Conservation (phyloP, 2,888 invertebrate genomes). For the Diarsia dahlii region DNA sequence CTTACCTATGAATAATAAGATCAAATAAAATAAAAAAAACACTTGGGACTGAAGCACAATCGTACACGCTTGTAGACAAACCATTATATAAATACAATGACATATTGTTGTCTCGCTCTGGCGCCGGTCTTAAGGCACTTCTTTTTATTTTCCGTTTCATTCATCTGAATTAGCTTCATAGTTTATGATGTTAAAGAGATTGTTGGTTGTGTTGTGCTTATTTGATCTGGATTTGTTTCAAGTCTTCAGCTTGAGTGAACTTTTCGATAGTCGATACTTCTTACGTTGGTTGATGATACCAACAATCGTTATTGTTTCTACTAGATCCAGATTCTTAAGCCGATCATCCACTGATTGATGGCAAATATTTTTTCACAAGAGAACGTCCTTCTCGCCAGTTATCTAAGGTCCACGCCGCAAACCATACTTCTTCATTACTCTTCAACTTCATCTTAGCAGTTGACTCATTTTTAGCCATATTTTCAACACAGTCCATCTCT, state of each 20-base stretch:
- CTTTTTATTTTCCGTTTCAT: constrained; percentile 73
- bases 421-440: neutral
- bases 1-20: constrained; percentile 89
- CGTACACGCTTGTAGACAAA: constrained; percentile 86
- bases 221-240: constrained; percentile 36
- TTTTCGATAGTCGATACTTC: neutral
- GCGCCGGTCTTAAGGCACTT: constrained; percentile 70
- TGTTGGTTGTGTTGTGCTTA: constrained; percentile 62
- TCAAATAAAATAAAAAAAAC: constrained; percentile 79
- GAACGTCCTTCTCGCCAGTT: neutral
- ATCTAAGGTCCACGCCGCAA: neutral
- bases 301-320: neutral
- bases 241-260: neutral
- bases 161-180: constrained; percentile 78
- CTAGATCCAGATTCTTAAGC: neutral
- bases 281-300: constrained; percentile 8
- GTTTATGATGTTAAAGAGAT: constrained; percentile 77
- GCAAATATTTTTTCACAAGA: neutral
- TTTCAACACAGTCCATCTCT: neutral
- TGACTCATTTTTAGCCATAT: neutral
- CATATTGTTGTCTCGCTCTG: constrained; percentile 74
- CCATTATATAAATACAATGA: constrained; percentile 88
- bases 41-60: constrained; percentile 83
- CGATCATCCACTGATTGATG: neutral
- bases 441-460: neutral